Evolutionary conservation across 2,797 vertebrate species (phyloP).

Genomic region (Delichon dasypus): DNA sequence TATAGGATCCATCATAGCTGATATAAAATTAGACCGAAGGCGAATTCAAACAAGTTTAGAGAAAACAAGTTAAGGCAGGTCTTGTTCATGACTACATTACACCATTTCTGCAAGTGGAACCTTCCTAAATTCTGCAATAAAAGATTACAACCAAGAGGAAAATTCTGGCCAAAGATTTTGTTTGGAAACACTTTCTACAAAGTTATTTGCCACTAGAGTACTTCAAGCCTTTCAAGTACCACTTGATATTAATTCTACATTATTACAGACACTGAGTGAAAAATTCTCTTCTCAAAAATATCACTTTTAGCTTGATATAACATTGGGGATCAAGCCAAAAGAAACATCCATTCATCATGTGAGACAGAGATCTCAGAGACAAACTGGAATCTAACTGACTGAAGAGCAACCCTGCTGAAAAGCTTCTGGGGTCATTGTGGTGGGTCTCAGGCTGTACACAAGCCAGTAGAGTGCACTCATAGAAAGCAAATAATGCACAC

Average conservation of each 20-base stretch:
- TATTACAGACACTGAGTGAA: background rate
- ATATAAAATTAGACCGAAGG: background rate
- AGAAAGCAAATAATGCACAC: background rate
- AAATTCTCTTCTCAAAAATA: background rate
- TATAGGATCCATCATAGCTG: background rate
- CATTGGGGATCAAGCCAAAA: background rate
- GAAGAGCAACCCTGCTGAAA: background rate
- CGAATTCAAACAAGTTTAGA: background rate
- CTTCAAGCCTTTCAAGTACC: background rate
- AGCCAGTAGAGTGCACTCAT: background rate
- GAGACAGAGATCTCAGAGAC: background rate
- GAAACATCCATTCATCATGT: background rate
- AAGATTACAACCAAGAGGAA: background rate
- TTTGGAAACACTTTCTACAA: background rate
- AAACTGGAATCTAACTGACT: background rate
- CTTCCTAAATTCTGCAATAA: background rate
- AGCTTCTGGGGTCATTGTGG: background rate
- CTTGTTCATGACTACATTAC: background rate
- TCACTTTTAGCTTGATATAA: accelerated
- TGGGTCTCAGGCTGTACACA: background rate
- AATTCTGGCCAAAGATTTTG: background rate
- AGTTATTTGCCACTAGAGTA: background rate
- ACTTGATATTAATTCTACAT: background rate
- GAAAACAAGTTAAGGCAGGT: background rate
- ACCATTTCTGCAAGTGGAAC: background rate